Evolutionary conservation across 2,888 invertebrate species (phyloP).

Genomic region (Abscondita cerata): DNA sequence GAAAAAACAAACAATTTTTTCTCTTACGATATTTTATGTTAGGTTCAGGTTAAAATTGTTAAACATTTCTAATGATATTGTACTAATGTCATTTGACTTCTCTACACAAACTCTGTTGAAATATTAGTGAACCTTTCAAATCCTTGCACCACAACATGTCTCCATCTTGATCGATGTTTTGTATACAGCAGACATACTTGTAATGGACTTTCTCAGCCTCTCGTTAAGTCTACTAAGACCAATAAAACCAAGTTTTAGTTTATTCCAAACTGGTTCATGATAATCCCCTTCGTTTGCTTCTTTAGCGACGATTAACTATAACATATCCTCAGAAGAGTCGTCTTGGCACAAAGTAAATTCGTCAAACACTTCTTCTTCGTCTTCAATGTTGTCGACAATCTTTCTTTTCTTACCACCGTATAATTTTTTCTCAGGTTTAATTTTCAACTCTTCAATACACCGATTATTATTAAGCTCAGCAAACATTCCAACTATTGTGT

Average conservation of each 20-base stretch:
- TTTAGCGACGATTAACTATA: background rate
- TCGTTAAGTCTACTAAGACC: background rate
- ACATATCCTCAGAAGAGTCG: background rate
- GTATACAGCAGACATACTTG: slow-evolving; percentile 1
- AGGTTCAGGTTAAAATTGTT: background rate
- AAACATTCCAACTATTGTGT: background rate
- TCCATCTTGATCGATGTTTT: background rate
- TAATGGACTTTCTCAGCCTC: background rate
- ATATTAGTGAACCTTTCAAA: background rate
- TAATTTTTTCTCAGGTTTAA: background rate
- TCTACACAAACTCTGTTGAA: slow-evolving; percentile 1
- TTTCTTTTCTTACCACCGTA: background rate
- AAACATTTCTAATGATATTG: background rate
- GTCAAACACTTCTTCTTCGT: background rate
- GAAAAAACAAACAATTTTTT: background rate
- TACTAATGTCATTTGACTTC: background rate
- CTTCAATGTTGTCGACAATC: background rate
- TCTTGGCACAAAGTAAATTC: background rate
- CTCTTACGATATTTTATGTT: background rate
- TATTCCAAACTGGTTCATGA: background rate
- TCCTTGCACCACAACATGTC: background rate
- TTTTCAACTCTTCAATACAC: background rate
- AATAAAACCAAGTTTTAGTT: background rate
- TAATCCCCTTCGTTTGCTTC: background rate
- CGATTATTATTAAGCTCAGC: background rate